Base-by-base conservation (phyloP, 1,140 invertebrate genomes). In the Sitobion miscanthi region DNA sequence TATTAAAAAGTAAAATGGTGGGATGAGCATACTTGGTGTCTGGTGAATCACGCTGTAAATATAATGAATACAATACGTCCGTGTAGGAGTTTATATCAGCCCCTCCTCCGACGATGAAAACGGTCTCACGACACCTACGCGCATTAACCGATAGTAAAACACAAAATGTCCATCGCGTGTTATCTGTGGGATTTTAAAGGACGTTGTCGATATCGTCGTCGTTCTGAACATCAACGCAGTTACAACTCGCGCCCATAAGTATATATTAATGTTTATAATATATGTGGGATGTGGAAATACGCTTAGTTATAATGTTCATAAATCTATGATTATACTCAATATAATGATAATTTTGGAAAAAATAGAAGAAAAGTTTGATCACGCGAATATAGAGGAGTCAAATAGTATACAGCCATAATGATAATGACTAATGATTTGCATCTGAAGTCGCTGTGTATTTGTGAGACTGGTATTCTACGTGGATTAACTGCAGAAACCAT, bases 101-200 rank as follows among this genome's bases (percentile, higher is more conserved):
- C 14, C 62, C 62, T 77, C 14, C 62, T 77, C 62, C 8, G 14
- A 35, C n/a, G 5, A n/a, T 77, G 62, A 77, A 69, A 77, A 77
- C 21, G 30, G 5, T 77, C n/a, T 77, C n/a, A 77, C 62, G 14
- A 77, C 62, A 77, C 62, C 62, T n/a, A 77, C 62, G n/a, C 62
- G n/a, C 62, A n/a, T 77, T 77, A 77, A 77, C 62, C 62, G 62
- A 77, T 77, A n/a, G 62, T 77, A 77, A 77, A 77, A 77, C 62
- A 77, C n/a, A 14, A 77, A n/a, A 77, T 17, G 1, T n/a, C 62
- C 62, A 77, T 77, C 30, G 30, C n/a, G 5, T 77, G n/a, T 77
- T 17, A 30, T 77, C 62, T n/a, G 62, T 77, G 62, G 30, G 62
- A 77, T 6, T 77, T 30, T 17, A 77, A 77, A n/a, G n/a, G n/a